Percentiles rank a stretch among this genome's conserved stretches.
These are phyloP conservation scores for Microctenopoma lineatum DNA, from an alignment of 2,797 vertebrate species.

Conservation along the genomic window DNA sequence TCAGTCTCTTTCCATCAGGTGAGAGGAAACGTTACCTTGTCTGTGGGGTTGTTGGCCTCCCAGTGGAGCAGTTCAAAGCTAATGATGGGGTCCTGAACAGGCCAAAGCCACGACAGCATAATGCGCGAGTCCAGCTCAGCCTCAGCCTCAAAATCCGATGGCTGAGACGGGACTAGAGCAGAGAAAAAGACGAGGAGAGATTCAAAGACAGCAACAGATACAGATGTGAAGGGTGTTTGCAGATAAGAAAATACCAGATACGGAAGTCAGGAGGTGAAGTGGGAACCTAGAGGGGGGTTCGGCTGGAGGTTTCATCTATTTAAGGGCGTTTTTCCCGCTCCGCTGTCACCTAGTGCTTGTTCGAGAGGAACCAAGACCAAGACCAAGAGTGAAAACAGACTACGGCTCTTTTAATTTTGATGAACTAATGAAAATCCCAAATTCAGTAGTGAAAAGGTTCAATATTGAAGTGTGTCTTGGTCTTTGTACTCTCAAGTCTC, in stretches of 20 bases:
- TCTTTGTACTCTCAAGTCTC: too few species aligned
- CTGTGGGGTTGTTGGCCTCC: constrained; percentile 84
- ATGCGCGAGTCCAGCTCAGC: constrained; percentile 93
- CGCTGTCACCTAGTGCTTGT: too few species aligned
- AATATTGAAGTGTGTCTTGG: too few species aligned
- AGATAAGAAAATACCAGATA: not conserved
- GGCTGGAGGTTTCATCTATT: too few species aligned
- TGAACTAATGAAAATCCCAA: too few species aligned
- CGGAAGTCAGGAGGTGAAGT: not conserved
- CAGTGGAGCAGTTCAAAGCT: constrained; percentile 93
- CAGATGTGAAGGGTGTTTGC: not conserved
- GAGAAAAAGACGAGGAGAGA: constrained; percentile 6
- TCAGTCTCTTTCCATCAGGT: too few species aligned
- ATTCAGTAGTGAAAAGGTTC: too few species aligned
- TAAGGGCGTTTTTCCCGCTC: too few species aligned
- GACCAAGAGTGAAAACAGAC: too few species aligned
- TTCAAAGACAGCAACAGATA: not conserved
- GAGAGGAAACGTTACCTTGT: constrained; percentile 81
- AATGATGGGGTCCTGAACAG: constrained; percentile 89
- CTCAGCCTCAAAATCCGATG: constrained; percentile 91
- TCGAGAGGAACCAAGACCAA: too few species aligned
- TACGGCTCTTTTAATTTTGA: too few species aligned
- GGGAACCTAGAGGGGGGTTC: too few species aligned
- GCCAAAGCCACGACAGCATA: constrained; percentile 92
- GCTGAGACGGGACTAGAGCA: constrained; percentile 91